phyloP scores from a whole-genome alignment of 2,113 vertebrate genomes.

The Euleptes europaea region DNA sequence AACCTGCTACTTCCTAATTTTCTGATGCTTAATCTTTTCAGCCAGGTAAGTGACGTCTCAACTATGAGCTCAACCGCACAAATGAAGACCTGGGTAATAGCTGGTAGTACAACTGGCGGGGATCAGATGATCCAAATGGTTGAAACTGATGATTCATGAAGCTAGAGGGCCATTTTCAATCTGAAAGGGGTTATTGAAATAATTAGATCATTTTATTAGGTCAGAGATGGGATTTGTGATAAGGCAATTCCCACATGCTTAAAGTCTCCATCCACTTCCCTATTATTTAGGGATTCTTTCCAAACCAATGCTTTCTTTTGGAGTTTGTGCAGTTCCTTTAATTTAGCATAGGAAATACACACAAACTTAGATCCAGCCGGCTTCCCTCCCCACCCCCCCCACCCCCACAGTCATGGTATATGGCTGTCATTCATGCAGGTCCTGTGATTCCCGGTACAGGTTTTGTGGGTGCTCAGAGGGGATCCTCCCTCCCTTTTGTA shows the following conservation, averaged over 20 bases:
- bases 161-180: constrained; percentile 60
- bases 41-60: constrained; percentile 49
- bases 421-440: too few relatives aligned
- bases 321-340: not conserved
- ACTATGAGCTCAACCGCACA: constrained; percentile 28
- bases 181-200: constrained; percentile 59
- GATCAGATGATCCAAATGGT: constrained; percentile 47
- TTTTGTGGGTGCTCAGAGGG: too few relatives aligned
- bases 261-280: not conserved
- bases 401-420: too few relatives aligned
- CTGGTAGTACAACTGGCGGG: constrained; percentile 36
- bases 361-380: too few relatives aligned
- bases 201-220: constrained; percentile 65
- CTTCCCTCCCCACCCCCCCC: too few relatives aligned
- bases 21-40: constrained; percentile 50
- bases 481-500: too few relatives aligned
- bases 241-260: constrained; percentile 23
- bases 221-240: constrained; percentile 42
- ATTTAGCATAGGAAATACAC: not conserved
- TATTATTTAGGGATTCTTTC: not conserved
- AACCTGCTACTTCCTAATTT: constrained; percentile 29
- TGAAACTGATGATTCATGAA: constrained; percentile 72
- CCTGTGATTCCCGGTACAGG: too few relatives aligned
- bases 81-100: not conserved
- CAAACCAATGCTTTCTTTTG: constrained; percentile 16